A percentile compares a stretch with the other conserved stretches of the same genome.
These are phyloP conservation scores for Epirrita christyi DNA, from an alignment of 2,888 invertebrate species.

Conservation along the genomic window DNA sequence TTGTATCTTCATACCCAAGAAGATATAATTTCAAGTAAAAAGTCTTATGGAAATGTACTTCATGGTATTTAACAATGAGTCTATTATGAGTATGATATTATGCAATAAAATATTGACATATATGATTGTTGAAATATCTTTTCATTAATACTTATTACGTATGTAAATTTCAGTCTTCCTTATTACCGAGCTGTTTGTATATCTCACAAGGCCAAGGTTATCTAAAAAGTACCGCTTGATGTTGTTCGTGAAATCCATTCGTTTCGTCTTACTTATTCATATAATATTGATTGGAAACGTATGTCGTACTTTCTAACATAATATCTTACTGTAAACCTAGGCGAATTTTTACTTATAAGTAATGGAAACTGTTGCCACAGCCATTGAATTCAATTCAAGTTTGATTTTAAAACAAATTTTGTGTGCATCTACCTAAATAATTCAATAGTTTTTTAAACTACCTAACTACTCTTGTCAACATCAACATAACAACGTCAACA, in stretches of 20 bases:
- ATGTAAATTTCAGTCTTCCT: slow-evolving; percentile 58
- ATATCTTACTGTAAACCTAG: slow-evolving; percentile 23
- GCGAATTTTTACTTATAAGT: slow-evolving; percentile 21
- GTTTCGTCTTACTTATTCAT: slow-evolving; percentile 39
- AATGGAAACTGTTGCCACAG: slow-evolving; percentile 34
- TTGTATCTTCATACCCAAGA: neutral
- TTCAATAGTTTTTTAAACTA: too few species aligned
- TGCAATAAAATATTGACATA: slow-evolving; percentile 20
- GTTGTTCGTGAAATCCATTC: slow-evolving; percentile 51
- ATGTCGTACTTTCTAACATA: slow-evolving; percentile 31
- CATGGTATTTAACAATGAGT: slow-evolving; percentile 6
- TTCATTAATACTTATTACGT: slow-evolving; percentile 35
- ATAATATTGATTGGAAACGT: slow-evolving; percentile 38
- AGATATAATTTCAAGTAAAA: neutral
- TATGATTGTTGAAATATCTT: slow-evolving; percentile 21
- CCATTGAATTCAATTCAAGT: slow-evolving; percentile 36
- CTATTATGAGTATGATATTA: neutral
- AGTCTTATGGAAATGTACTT: slow-evolving; percentile 1
- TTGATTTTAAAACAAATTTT: slow-evolving; percentile 38
- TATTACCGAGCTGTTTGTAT: slow-evolving; percentile 62
- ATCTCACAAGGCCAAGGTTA: slow-evolving; percentile 69
- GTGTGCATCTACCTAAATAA: too few species aligned
- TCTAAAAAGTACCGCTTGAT: slow-evolving; percentile 50
- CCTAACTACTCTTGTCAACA: neutral
- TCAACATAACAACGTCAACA: slow-evolving; percentile 4